Evolutionary conservation across 2,888 invertebrate genomes (phyloP).

Genomic region (Seira musarum): DNA sequence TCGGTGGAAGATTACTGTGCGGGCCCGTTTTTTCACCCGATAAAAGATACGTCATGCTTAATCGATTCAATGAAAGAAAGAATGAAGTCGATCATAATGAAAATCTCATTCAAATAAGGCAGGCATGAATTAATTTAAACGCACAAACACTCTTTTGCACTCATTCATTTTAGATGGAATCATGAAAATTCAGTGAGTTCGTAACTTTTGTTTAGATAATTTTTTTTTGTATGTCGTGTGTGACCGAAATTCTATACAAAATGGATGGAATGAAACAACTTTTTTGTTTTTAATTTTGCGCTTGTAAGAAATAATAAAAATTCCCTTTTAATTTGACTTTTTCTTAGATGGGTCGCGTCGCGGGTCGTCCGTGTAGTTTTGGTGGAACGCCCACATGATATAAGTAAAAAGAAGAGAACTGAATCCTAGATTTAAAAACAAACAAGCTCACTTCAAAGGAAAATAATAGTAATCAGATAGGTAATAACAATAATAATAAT

Average conservation of each 20-base stretch:
- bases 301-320: background rate
- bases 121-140: background rate
- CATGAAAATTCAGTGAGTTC: background rate
- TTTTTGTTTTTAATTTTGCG: background rate
- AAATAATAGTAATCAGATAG: constrained; percentile 19
- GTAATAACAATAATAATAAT: constrained; percentile 19
- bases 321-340: constrained; percentile 10
- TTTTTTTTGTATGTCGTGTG: constrained; percentile 2
- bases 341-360: constrained; percentile 13
- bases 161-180: constrained; percentile 1
- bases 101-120: constrained; percentile 1
- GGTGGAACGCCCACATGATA: background rate
- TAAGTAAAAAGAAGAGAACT: background rate
- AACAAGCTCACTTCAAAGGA: constrained; percentile 17
- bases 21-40: constrained; percentile 16
- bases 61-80: background rate
- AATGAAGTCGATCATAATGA: no score
- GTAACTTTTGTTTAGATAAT: constrained; percentile 4
- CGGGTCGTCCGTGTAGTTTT: background rate
- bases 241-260: constrained; percentile 14
- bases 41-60: constrained; percentile 3
- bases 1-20: constrained; percentile 3
- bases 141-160: no score
- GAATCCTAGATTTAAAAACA: constrained; percentile 14
- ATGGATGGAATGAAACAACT: background rate